phyloP scores from a whole-genome alignment of 2,797 vertebrate genomes.

The Cryptoblepharus egeriae region DNA sequence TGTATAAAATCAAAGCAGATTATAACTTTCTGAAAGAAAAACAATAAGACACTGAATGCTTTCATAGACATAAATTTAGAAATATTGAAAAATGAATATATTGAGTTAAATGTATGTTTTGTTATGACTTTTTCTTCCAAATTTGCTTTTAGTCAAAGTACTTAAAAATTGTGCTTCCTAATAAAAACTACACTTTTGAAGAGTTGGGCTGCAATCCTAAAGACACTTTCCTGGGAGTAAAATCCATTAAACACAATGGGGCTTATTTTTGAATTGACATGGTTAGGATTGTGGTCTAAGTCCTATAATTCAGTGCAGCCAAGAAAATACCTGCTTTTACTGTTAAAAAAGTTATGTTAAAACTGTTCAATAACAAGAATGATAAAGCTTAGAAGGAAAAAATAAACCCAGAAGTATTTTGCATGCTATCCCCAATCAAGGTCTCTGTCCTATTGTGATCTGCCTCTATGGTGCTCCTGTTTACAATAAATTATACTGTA shows the following conservation, averaged over 20 bases:
- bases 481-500: neutral
- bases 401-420: neutral
- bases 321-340: neutral
- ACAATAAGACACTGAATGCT: neutral
- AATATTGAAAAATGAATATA: neutral
- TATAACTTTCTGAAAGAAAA: neutral
- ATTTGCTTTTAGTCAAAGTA: neutral
- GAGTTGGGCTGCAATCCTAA: too few relatives aligned
- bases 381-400: neutral
- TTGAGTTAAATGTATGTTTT: neutral
- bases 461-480: neutral
- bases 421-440: neutral
- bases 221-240: too few relatives aligned
- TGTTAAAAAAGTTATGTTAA: too few relatives aligned
- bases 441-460: neutral
- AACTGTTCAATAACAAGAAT: neutral
- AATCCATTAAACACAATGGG: too few relatives aligned
- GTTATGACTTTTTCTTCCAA: neutral
- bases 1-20: slow-evolving; percentile 18
- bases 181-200: neutral
- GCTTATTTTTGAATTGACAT: neutral
- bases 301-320: too few relatives aligned
- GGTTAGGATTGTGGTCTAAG: too few relatives aligned
- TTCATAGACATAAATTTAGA: neutral
- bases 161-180: neutral